Evolutionary conservation across 2,113 vertebrate species (phyloP).

Genomic region (Castor canadensis): DNA sequence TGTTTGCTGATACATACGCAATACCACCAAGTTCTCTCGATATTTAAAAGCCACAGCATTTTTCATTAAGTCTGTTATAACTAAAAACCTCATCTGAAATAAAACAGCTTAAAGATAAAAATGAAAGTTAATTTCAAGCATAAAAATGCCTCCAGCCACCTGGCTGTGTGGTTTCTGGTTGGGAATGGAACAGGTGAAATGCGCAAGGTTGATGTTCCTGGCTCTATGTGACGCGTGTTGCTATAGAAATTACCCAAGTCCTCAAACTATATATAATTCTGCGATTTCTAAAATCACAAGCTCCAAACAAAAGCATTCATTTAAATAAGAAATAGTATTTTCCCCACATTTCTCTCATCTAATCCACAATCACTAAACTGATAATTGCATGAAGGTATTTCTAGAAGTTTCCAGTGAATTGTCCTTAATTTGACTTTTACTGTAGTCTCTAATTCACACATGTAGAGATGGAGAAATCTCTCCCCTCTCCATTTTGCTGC

Average conservation of each 20-base stretch:
- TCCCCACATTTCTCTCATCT: not conserved
- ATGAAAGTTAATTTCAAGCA: slow-evolving; percentile 55
- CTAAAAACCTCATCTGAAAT: slow-evolving; percentile 59
- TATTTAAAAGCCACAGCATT: slow-evolving; percentile 75
- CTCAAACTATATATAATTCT: too few relatives aligned
- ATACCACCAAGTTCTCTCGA: slow-evolving; percentile 80
- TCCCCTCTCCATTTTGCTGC: not conserved
- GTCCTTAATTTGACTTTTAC: slow-evolving; percentile 56
- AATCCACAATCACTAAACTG: slow-evolving; percentile 9
- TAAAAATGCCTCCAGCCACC: slow-evolving; percentile 27
- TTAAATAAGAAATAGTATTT: not conserved
- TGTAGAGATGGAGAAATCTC: not conserved
- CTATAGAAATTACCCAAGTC: not conserved
- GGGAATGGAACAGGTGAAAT: not conserved
- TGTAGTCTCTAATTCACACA: slow-evolving; percentile 40
- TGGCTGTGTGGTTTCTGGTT: slow-evolving; percentile 20
- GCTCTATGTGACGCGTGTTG: rapidly evolving
- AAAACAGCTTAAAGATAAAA: slow-evolving; percentile 13
- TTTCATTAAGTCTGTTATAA: slow-evolving; percentile 72
- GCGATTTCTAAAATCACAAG: not conserved
- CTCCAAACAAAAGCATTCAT: slow-evolving; percentile 24
- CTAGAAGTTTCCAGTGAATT: slow-evolving; percentile 51
- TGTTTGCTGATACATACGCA: slow-evolving; percentile 81
- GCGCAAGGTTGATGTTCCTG: not conserved
- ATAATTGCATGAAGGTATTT: not conserved